Evolutionary conservation across 2,888 invertebrate genomes (phyloP), one percentile per base, ranked within the genome.

Genomic region (Cephus rjabovi): DNA sequence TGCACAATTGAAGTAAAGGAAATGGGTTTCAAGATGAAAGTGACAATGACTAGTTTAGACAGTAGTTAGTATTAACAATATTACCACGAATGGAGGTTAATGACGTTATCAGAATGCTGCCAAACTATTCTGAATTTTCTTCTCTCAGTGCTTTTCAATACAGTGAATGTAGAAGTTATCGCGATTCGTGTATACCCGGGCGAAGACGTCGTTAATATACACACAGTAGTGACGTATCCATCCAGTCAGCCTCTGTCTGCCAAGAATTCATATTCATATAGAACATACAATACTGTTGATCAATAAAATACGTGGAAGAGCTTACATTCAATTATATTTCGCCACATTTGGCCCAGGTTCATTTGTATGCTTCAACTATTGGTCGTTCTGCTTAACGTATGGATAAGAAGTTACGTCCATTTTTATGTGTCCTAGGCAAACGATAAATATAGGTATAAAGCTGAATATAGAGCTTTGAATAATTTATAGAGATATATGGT

Each of bases 41-140:
- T 23, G 56, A 56, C 23, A 23, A 56, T 56, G 23, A 56, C 23
- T 56, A 9, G 56, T 56, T 9, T 1, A 2, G 9, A 23, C 23
- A 23, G 56, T 23, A 56, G 56, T 56, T 56, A 23, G 56, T 23
- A 9, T 9, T 56, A 56, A 12, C 33, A 37, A n/a, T 4, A 30
- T 73, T 34, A 37, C 77, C 69, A 74, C 68, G 76, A 40, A 73
- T 33, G 76, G 56, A 76, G 76, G 12, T 78, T 81, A 79, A 81
- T 79, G 74, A 79, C 82, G 78, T 79, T 81, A 82, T 81, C 79
- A 30, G 30, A 69, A 56, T 15, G 34, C 56, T 73, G 75, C 79
- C 81, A 79, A 79, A 78, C 77, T 75, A 79, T 82, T 76, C 75
- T 33, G 74, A 78, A 84, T 76, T 76, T 80, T 79, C 76, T 83